A percentile compares a stretch with the other conserved stretches of the same genome.
Evolutionary conservation across 2,888 invertebrate species (phyloP).

Genomic region (Aproaerema taeniolella): DNA sequence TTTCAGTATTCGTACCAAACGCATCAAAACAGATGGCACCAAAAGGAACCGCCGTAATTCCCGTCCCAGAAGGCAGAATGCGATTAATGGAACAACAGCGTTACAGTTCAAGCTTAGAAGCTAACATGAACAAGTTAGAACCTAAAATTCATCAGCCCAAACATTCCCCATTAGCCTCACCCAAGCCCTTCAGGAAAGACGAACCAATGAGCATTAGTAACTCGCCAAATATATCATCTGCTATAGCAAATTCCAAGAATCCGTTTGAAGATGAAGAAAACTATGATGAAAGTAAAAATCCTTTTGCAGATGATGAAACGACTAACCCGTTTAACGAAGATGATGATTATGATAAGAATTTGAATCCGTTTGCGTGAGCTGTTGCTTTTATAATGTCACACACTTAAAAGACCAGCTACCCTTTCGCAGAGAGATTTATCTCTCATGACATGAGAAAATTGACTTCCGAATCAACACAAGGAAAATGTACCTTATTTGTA

Average conservation of each 20-base stretch:
- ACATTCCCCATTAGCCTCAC: slow-evolving; percentile 33
- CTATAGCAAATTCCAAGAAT: slow-evolving; percentile 43
- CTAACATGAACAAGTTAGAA: slow-evolving; percentile 65
- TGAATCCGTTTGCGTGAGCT: slow-evolving; percentile 84
- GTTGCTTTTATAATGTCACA: too few species aligned
- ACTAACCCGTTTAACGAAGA: slow-evolving; percentile 75
- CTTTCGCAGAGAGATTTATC: too few species aligned
- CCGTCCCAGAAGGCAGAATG: slow-evolving; percentile 78
- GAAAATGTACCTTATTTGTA: too few species aligned
- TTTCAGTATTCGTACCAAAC: slow-evolving; percentile 56
- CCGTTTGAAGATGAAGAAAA: slow-evolving; percentile 59
- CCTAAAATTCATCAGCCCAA: slow-evolving; percentile 34
- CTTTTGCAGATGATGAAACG: slow-evolving; percentile 76
- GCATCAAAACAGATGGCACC: slow-evolving; percentile 45
- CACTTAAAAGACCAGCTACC: too few species aligned
- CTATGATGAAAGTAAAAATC: slow-evolving; percentile 81
- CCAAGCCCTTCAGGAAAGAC: slow-evolving; percentile 27
- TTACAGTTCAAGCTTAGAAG: slow-evolving; percentile 80
- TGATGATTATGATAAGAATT: slow-evolving; percentile 84
- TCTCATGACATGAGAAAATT: too few species aligned
- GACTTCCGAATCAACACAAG: too few species aligned
- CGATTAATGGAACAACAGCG: slow-evolving; percentile 67
- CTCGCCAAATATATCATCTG: slow-evolving; percentile 40
- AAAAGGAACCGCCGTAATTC: slow-evolving; percentile 60
- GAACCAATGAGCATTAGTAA: slow-evolving; percentile 13